A percentile compares a stretch with the other conserved stretches of the same genome.
phyloP scores from a whole-genome alignment of 2,888 invertebrate species.

The Patella pellucida region DNA sequence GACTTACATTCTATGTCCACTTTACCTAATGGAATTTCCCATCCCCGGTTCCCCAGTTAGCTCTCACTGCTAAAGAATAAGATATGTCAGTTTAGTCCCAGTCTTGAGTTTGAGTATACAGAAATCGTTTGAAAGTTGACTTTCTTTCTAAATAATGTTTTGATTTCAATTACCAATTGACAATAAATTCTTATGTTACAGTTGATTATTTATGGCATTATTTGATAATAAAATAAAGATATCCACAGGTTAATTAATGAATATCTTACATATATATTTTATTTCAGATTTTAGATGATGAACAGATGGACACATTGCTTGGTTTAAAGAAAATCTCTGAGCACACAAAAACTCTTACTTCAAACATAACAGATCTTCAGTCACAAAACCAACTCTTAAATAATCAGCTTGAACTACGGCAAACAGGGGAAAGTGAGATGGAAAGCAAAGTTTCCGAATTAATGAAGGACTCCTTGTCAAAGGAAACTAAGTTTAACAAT shows the following conservation, averaged over 20 bases:
- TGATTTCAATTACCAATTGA: too few species aligned
- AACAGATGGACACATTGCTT: constrained; percentile 26
- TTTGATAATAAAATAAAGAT: too few species aligned
- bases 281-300: constrained; percentile 30
- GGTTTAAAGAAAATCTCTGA: constrained; percentile 23
- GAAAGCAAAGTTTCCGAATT: constrained; percentile 11
- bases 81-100: too few species aligned
- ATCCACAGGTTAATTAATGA: background rate
- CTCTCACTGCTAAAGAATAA: too few species aligned
- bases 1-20: too few species aligned
- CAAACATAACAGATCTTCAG: constrained; percentile 17
- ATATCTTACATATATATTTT: constrained; percentile 3
- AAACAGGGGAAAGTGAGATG: constrained; percentile 19
- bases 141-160: too few species aligned
- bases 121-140: too few species aligned
- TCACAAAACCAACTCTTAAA: constrained; percentile 26
- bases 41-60: too few species aligned
- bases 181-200: too few species aligned
- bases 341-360: constrained; percentile 23
- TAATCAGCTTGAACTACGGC: constrained; percentile 24
- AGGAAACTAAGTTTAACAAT: constrained; percentile 18
- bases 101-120: too few species aligned
- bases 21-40: too few species aligned
- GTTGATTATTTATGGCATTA: too few species aligned
- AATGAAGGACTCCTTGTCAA: constrained; percentile 16